phyloP scores from a whole-genome alignment of 2,888 invertebrate genomes.

The Rhagophthalmus giganteus region DNA sequence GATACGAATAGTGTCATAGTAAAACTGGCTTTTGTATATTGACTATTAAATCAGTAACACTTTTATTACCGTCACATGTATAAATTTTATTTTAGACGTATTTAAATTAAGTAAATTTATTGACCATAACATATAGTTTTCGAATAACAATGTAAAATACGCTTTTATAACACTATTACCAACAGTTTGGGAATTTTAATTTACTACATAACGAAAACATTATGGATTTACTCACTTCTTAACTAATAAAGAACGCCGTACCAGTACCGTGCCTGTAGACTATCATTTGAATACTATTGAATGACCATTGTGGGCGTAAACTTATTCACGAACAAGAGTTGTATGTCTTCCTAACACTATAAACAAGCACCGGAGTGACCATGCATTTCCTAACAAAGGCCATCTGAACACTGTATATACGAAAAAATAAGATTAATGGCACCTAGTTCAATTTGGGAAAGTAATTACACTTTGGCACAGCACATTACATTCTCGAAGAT shows the following conservation, averaged over 20 bases:
- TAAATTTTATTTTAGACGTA: background rate
- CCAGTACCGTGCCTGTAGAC: slow-evolving; percentile 12
- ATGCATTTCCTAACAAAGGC: slow-evolving; percentile 21
- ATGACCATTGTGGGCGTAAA: slow-evolving; percentile 25
- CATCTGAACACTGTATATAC: background rate
- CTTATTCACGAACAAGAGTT: slow-evolving; percentile 22
- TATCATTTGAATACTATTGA: slow-evolving; percentile 17
- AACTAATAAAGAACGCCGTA: slow-evolving; percentile 2
- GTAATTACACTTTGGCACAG: background rate
- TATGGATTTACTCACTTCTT: background rate
- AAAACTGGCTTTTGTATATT: no score
- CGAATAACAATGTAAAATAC: background rate
- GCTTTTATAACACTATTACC: background rate
- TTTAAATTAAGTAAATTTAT: background rate
- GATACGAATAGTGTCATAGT: no score
- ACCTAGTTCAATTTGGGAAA: background rate
- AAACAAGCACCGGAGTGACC: slow-evolving; percentile 16
- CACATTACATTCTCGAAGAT: no score
- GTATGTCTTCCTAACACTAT: slow-evolving; percentile 19
- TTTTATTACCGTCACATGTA: background rate
- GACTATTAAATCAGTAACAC: background rate
- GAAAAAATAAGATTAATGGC: background rate
- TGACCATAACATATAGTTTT: background rate
- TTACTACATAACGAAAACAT: background rate
- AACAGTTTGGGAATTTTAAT: background rate